phyloP scores from a whole-genome alignment of 2,888 invertebrate species.

The Lottia scabra region DNA sequence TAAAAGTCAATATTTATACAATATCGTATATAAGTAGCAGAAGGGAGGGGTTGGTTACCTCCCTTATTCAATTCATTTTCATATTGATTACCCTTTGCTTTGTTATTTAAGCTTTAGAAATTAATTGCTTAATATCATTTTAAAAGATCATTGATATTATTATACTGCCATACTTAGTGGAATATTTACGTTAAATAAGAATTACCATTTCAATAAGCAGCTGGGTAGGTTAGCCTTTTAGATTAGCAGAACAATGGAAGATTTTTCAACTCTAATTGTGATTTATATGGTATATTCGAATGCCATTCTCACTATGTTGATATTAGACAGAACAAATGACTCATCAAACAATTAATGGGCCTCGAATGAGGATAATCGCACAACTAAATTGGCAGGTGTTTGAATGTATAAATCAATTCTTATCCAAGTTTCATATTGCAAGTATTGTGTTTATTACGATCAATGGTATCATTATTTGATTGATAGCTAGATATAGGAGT shows the following conservation, averaged over 20 bases:
- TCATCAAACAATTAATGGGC: conserved; percentile 35
- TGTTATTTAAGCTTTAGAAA: too few species aligned
- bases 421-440: conserved; percentile 13
- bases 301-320: conserved; percentile 9
- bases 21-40: too few species aligned
- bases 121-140: not conserved
- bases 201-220: conserved; percentile 6
- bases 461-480: conserved; percentile 9
- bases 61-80: too few species aligned
- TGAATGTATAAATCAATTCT: conserved; percentile 28
- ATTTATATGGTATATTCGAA: conserved; percentile 18
- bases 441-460: conserved; percentile 15
- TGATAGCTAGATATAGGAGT: conserved; percentile 22
- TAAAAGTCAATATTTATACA: too few species aligned
- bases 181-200: not conserved
- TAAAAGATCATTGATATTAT: not conserved
- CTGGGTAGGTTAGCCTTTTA: not conserved
- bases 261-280: not conserved
- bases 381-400: conserved; percentile 32
- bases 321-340: conserved; percentile 27
- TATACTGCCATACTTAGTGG: not conserved
- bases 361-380: conserved; percentile 35
- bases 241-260: not conserved
- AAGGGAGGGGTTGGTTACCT: too few species aligned
- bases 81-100: too few species aligned